Evolutionary conservation across 2,797 vertebrate species (phyloP).

Genomic region (Prionace glauca): DNA sequence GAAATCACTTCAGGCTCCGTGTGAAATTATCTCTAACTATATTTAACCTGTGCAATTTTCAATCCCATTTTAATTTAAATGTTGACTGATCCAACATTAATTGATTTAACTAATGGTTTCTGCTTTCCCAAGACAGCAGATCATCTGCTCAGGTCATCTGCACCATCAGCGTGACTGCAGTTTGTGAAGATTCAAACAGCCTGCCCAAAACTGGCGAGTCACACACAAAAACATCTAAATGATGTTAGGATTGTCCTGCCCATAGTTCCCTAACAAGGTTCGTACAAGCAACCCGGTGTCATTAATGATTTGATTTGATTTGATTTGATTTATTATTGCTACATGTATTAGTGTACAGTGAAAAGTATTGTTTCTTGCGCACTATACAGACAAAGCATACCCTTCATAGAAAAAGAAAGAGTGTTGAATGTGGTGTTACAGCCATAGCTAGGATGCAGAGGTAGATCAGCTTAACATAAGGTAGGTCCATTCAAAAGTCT

Average conservation of each 20-base stretch:
- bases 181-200: background rate
- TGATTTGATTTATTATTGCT: too few species aligned
- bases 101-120: background rate
- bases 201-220: background rate
- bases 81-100: constrained; percentile 4
- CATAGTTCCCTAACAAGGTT: background rate
- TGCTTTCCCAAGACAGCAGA: background rate
- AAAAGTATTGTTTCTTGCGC: too few species aligned
- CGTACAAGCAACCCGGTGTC: background rate
- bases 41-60: background rate
- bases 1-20: background rate
- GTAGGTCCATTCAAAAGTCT: too few species aligned
- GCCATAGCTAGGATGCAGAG: too few species aligned
- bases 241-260: background rate
- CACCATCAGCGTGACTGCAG: background rate
- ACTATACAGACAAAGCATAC: too few species aligned
- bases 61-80: background rate
- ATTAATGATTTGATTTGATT: background rate
- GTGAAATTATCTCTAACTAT: background rate
- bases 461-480: too few species aligned
- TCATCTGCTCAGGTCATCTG: background rate
- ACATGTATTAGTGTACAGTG: too few species aligned
- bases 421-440: too few species aligned
- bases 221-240: background rate
- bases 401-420: too few species aligned